Percentiles rank a stretch among this genome's conserved stretches.
phyloP scores from a whole-genome alignment of 2,113 vertebrate species.

The Cromileptes altivelis region DNA sequence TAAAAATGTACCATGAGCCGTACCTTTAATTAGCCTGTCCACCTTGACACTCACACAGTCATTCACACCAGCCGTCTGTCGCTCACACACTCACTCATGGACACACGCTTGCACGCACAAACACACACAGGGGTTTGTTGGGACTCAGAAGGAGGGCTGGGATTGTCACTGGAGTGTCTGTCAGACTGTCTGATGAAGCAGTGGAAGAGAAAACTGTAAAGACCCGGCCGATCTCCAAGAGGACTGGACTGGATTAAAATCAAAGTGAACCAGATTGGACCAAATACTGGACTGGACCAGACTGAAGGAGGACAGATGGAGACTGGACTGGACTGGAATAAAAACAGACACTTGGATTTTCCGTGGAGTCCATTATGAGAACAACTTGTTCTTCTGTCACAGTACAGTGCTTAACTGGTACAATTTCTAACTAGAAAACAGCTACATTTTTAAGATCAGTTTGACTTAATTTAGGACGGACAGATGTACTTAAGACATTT shows the following conservation, averaged over 20 bases:
- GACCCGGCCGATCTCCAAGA: slow-evolving; percentile 40
- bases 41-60: slow-evolving; percentile 7
- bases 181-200: slow-evolving; percentile 49
- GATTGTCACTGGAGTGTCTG: slow-evolving; percentile 73
- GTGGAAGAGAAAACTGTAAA: slow-evolving; percentile 36
- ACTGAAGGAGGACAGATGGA: background rate
- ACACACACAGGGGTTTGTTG: slow-evolving; percentile 25
- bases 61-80: background rate
- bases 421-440: background rate
- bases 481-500: background rate
- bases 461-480: no score
- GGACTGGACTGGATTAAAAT: slow-evolving; percentile 11
- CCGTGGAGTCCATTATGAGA: no score
- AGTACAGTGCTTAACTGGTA: background rate
- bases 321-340: background rate
- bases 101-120: slow-evolving; percentile 45
- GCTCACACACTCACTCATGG: slow-evolving; percentile 17
- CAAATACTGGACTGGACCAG: background rate
- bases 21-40: slow-evolving; percentile 45
- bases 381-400: no score
- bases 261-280: slow-evolving; percentile 26
- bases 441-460: background rate
- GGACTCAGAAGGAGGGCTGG: slow-evolving; percentile 34
- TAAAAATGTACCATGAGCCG: slow-evolving; percentile 5
- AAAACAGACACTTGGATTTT: background rate